A percentile compares a stretch with the other conserved stretches of the same genome.
phyloP scores from a whole-genome alignment of 2,797 vertebrate species.

The Phalloptychus januarius region DNA sequence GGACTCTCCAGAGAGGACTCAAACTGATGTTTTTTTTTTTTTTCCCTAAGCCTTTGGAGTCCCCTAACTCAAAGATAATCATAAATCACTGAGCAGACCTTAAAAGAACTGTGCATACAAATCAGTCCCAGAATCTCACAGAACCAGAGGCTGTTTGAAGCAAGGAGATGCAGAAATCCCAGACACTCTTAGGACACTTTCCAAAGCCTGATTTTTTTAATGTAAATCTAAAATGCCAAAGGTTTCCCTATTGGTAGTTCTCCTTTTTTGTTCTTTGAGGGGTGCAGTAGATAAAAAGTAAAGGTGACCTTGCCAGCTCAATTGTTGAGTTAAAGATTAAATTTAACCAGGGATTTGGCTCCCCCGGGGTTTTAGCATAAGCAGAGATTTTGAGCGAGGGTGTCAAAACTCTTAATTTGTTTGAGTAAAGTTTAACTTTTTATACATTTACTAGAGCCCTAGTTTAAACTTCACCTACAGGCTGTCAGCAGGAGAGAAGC shows the following conservation, averaged over 20 bases:
- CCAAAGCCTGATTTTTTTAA: neutral
- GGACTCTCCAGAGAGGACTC: neutral
- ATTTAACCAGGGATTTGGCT: neutral
- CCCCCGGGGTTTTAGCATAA: neutral
- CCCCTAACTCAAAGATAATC: neutral
- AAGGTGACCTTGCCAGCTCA: neutral
- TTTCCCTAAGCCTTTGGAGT: neutral
- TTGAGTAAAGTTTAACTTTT: neutral
- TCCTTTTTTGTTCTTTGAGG: neutral
- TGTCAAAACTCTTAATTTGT: neutral
- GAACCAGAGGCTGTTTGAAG: neutral
- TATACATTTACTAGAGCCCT: neutral
- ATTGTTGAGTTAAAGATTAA: neutral
- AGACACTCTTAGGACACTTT: neutral
- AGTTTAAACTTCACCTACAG: neutral
- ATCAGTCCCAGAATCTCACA: neutral
- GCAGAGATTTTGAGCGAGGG: neutral
- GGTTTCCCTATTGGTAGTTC: neutral
- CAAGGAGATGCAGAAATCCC: neutral
- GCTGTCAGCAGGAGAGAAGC: neutral
- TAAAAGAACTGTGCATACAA: neutral
- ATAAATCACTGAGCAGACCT: neutral
- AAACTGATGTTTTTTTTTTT: neutral
- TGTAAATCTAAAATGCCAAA: slow-evolving; percentile 6
- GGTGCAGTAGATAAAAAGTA: neutral